These are phyloP conservation scores for Tetheella fluctuosa DNA, from an alignment of 2,888 invertebrate species.

Conservation along the genomic window DNA sequence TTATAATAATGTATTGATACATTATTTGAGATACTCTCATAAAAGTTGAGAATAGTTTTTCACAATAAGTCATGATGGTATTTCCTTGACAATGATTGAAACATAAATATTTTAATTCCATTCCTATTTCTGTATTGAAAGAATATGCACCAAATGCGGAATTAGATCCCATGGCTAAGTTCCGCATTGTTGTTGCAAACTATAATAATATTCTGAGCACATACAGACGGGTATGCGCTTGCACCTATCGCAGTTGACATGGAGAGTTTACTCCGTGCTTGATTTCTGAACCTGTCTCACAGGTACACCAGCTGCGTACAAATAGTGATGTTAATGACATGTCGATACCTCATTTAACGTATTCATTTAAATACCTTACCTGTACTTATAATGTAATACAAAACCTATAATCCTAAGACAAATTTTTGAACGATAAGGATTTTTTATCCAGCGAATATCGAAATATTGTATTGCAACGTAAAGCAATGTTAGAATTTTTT, in stretches of 20 bases:
- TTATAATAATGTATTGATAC: not conserved
- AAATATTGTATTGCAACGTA: no score
- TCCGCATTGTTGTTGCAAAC: constrained; percentile 54
- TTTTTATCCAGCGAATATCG: not conserved
- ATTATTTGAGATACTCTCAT: no score
- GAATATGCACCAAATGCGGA: constrained; percentile 46
- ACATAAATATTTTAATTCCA: constrained; percentile 22
- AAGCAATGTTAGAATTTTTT: no score
- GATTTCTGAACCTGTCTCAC: constrained; percentile 10
- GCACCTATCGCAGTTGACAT: constrained; percentile 15
- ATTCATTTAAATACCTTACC: not conserved
- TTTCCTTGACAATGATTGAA: constrained; percentile 19
- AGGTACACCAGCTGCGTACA: constrained; percentile 15
- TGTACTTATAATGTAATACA: no score
- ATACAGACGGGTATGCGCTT: constrained; percentile 30
- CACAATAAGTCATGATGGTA: not conserved
- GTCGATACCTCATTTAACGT: constrained; percentile 9
- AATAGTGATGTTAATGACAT: constrained; percentile 20
- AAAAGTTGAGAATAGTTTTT: no score
- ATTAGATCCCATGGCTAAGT: constrained; percentile 34
- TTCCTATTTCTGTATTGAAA: constrained; percentile 44
- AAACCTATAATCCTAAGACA: not conserved
- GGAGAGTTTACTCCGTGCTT: not conserved
- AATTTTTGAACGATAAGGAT: not conserved
- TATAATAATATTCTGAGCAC: constrained; percentile 47